Evolutionary conservation across 1,140 invertebrate genomes (phyloP).

Genomic region (Bombus consobrinus): DNA sequence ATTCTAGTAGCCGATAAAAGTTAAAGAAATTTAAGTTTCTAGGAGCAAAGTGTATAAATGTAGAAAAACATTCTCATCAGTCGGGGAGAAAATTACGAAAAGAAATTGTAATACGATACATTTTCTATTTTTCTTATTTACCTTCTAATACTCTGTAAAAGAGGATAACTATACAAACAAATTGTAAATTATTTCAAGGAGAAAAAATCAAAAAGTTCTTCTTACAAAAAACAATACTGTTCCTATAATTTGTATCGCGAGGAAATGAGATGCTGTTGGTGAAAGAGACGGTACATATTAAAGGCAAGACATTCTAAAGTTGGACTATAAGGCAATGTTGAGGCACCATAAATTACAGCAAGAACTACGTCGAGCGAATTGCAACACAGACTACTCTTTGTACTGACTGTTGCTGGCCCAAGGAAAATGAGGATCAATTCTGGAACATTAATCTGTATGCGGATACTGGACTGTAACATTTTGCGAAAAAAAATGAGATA

Average conservation of each 20-base stretch:
- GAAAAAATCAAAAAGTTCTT: background rate
- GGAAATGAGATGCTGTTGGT: background rate
- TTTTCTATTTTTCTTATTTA: background rate
- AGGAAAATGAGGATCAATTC: background rate
- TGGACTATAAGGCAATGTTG: background rate
- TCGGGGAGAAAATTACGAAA: too few relatives aligned
- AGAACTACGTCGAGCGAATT: slow-evolving; percentile 11
- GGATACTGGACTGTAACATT: background rate
- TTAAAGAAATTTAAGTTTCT: too few relatives aligned
- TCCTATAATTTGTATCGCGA: background rate
- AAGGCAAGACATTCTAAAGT: slow-evolving; percentile 2
- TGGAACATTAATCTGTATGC: background rate
- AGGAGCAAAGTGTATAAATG: too few relatives aligned
- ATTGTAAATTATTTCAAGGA: background rate
- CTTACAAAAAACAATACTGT: background rate
- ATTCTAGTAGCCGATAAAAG: too few relatives aligned
- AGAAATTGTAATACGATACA: too few relatives aligned
- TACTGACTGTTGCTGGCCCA: background rate
- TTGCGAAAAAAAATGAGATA: background rate
- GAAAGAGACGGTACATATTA: background rate
- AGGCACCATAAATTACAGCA: background rate
- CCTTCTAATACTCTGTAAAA: background rate
- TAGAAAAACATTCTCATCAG: too few relatives aligned
- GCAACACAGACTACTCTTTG: slow-evolving; percentile 5
- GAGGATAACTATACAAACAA: too few relatives aligned